Base-by-base conservation (phyloP, 2,888 invertebrate genomes). In the Tyria jacobaeae region DNA sequence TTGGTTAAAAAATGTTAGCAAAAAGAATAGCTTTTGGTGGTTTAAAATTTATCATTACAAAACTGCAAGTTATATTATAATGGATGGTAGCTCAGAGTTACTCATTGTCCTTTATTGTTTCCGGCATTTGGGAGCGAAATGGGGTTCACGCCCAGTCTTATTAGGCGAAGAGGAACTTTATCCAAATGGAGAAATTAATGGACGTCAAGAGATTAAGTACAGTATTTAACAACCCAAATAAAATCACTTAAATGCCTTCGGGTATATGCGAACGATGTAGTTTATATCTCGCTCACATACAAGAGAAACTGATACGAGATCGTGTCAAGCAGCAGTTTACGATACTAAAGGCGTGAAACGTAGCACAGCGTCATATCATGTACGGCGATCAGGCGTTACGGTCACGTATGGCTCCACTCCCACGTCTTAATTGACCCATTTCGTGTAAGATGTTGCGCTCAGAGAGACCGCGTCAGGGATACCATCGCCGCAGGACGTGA, bases 341-440 rank as follows among this genome's bases (percentile, higher is more conserved):
- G 75, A 81, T 77, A 85, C 82, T 70, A 83, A 84, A 90, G 88
- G 92, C 90, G 91, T 92, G 90, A 92, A 93, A 90, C 85, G 84
- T 85, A 82, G 85, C 90, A 88, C 89, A 78, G 84, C 77, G 71
- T 74, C 76, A 69, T 89, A 90, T 91, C 89, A 71, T 71, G 68
- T 68, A 60, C 75, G 64, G 72, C 63, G 85, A 92, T 91, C 92
- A 80, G 85, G 90, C 91, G 92, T 90, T 87, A 90, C 91, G 90
- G 92, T 93, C 94, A 93, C 92, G 94, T 90, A 82, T 81, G 81
- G 71, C 75, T 84, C 77, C 92, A 91, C 93, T 92, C 92, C 92
- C 92, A 92, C 94, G 92, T 92, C 91, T 90, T 93, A 93, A 94
- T 94, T 92, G 93, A 92, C 92, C 93, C 85, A 91, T 91, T 94